phyloP scores from a whole-genome alignment of 2,888 invertebrate species.

The Rhaphigaster nebulosa region DNA sequence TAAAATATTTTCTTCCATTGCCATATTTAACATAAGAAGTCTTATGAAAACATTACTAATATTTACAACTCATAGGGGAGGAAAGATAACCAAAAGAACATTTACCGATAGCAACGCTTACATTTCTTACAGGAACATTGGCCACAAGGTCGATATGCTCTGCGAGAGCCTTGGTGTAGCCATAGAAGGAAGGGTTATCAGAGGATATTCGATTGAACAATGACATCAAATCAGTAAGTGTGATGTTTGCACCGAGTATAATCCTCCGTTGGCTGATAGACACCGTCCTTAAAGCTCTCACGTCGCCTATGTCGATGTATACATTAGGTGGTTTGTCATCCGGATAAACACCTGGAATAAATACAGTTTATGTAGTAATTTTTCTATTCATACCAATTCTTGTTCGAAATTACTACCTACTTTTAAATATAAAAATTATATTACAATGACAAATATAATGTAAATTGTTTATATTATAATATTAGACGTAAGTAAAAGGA shows the following conservation, averaged over 20 bases:
- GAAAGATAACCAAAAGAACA: neutral
- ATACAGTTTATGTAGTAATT: neutral
- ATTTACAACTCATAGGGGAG: neutral
- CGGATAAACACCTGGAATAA: slow-evolving; percentile 69
- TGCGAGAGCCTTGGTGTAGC: slow-evolving; percentile 67
- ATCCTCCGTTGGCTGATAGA: slow-evolving; percentile 67
- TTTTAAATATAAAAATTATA: no score
- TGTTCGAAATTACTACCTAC: neutral
- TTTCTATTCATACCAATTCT: neutral
- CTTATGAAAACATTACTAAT: neutral
- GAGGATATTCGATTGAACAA: slow-evolving; percentile 66
- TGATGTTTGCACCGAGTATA: slow-evolving; percentile 74
- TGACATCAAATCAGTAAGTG: slow-evolving; percentile 72
- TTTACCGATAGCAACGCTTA: slow-evolving; percentile 64
- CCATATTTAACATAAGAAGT: neutral
- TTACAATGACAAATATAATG: no score
- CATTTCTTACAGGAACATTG: slow-evolving; percentile 69
- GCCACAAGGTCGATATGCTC: slow-evolving; percentile 69
- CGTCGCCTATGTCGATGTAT: slow-evolving; percentile 71
- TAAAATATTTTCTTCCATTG: neutral
- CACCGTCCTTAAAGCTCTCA: slow-evolving; percentile 70
- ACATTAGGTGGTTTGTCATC: slow-evolving; percentile 68
- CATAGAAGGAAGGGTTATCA: slow-evolving; percentile 63
- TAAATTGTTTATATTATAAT: no score
- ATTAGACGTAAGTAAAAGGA: no score